Percentiles rank a stretch among this genome's conserved stretches.
Conservation (phyloP, 2,113 vertebrate genomes). For the Morone saxatilis region DNA sequence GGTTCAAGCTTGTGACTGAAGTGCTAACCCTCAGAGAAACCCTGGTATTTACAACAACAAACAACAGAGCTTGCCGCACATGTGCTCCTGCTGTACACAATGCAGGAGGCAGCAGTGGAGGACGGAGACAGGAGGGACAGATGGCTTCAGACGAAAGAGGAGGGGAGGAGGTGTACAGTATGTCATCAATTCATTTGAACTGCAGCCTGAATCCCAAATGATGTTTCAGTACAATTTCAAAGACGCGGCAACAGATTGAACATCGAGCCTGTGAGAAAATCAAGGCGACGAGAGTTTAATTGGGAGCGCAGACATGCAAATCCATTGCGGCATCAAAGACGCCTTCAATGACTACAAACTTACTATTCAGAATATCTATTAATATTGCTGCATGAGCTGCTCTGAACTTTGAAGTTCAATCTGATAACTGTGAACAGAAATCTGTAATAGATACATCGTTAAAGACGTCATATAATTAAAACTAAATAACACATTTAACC, state of each 20-base stretch:
- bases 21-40: neutral
- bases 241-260: conserved; percentile 69
- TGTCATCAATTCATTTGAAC: conserved; percentile 61
- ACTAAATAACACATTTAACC: neutral
- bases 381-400: neutral
- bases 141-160: conserved; percentile 58
- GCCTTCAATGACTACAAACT: conserved; percentile 15
- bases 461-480: neutral
- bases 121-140: conserved; percentile 42
- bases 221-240: conserved; percentile 67
- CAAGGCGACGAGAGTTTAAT: conserved; percentile 50
- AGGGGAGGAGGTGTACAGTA: neutral
- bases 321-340: conserved; percentile 37
- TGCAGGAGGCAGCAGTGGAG: conserved; percentile 14
- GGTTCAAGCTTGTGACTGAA: neutral
- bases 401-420: neutral
- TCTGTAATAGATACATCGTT: neutral
- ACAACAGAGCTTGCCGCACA: conserved; percentile 1
- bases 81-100: conserved; percentile 4
- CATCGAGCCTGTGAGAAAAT: conserved; percentile 36
- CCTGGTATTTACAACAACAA: neutral
- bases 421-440: neutral
- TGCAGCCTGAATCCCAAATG: conserved; percentile 64
- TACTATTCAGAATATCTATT: neutral
- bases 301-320: conserved; percentile 43